Evolutionary conservation across 2,888 invertebrate species (phyloP).

Genomic region (Apamea epomidion): DNA sequence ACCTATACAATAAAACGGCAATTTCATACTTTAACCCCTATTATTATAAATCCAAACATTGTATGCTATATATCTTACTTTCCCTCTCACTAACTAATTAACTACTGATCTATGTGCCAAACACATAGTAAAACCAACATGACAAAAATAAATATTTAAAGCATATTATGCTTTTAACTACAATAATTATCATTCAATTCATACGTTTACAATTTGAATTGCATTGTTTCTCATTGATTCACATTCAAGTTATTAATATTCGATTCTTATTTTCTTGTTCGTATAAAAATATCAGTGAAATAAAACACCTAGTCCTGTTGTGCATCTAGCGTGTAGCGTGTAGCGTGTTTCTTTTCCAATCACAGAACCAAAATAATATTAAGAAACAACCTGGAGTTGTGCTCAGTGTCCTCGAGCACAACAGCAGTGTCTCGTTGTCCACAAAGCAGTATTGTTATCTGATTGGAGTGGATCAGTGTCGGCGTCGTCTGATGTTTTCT

Average conservation of each 20-base stretch:
- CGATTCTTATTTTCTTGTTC: background rate
- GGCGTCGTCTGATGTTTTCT: constrained; percentile 77
- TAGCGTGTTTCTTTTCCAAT: background rate
- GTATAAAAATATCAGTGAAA: background rate
- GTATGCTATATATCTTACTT: background rate
- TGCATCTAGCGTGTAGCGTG: background rate
- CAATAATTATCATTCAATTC: background rate
- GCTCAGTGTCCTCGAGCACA: constrained; percentile 13
- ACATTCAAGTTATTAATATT: background rate
- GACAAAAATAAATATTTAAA: background rate
- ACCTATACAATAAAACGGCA: too few species aligned
- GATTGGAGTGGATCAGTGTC: constrained; percentile 78
- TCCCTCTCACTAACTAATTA: background rate
- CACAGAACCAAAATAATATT: constrained; percentile 10
- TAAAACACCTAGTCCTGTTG: background rate
- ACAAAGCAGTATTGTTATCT: constrained; percentile 77
- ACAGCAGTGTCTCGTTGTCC: constrained; percentile 42
- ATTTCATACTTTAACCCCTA: too few species aligned
- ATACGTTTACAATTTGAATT: background rate
- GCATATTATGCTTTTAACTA: background rate
- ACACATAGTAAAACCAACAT: too few species aligned
- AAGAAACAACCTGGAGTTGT: constrained; percentile 12
- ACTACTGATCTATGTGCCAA: background rate
- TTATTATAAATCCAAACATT: background rate
- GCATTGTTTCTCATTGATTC: background rate